Evolutionary conservation across 2,797 vertebrate genomes (phyloP).

Genomic region (Nyctibius grandis): DNA sequence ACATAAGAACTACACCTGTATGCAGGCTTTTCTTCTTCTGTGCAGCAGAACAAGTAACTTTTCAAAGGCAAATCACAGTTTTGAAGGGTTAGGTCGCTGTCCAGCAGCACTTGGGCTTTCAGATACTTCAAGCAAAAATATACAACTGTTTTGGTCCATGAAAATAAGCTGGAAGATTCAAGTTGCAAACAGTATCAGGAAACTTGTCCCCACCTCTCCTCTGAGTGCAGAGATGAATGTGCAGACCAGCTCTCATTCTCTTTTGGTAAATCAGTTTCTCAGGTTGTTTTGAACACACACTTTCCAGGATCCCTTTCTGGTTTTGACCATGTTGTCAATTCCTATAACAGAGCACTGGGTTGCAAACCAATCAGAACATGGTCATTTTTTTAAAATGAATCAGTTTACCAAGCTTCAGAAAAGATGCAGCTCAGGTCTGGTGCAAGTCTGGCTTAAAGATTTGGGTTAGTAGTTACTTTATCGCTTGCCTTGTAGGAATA

Average conservation of each 20-base stretch:
- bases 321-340: background rate
- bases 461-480: background rate
- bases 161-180: background rate
- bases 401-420: background rate
- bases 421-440: background rate
- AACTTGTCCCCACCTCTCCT: background rate
- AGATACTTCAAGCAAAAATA: background rate
- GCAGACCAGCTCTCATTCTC: background rate
- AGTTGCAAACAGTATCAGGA: background rate
- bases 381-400: background rate
- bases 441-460: background rate
- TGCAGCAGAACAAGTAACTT: background rate
- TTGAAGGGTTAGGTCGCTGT: background rate
- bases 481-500: background rate
- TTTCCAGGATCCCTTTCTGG: background rate
- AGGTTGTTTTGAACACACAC: background rate
- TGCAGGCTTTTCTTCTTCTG: background rate
- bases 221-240: background rate
- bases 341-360: background rate
- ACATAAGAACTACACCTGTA: background rate
- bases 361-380: background rate
- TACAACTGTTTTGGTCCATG: background rate
- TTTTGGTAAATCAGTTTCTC: background rate
- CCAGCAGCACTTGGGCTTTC: background rate
- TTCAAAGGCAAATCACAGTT: background rate